Evolutionary conservation across 2,888 invertebrate species (phyloP).

Genomic region (Idaea biselata): DNA sequence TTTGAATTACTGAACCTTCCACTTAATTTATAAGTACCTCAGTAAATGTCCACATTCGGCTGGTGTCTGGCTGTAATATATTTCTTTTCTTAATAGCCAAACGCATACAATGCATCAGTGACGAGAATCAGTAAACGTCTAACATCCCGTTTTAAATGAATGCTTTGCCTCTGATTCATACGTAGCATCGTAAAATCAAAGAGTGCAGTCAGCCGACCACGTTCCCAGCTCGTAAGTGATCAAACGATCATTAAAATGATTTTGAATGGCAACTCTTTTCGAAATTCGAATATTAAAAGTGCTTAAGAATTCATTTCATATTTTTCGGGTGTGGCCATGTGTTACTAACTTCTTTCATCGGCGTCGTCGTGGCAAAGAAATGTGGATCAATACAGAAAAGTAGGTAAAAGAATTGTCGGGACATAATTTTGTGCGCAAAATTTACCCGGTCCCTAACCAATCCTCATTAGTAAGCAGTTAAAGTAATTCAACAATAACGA

Average conservation of each 20-base stretch:
- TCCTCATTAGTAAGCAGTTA: slow-evolving; percentile 4
- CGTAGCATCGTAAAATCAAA: slow-evolving; percentile 57
- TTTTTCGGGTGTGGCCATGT: neutral
- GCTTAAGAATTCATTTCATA: neutral
- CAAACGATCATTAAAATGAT: slow-evolving; percentile 30
- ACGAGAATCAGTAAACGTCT: slow-evolving; percentile 42
- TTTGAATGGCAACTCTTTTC: slow-evolving; percentile 18
- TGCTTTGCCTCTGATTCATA: slow-evolving; percentile 62
- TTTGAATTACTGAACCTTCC: slow-evolving; percentile 9
- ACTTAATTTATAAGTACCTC: slow-evolving; percentile 26
- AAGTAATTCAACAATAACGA: slow-evolving; percentile 22
- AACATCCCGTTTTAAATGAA: slow-evolving; percentile 54
- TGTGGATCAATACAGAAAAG: neutral
- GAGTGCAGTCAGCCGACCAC: slow-evolving; percentile 50
- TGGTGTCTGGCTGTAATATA: neutral
- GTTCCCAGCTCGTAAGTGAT: slow-evolving; percentile 39
- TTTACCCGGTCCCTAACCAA: slow-evolving; percentile 7
- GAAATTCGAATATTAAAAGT: neutral
- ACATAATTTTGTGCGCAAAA: neutral
- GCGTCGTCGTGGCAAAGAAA: neutral
- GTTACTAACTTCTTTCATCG: neutral
- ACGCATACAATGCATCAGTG: slow-evolving; percentile 42
- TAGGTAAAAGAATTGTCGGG: neutral
- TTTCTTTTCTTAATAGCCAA: slow-evolving; percentile 24
- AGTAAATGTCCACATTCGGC: neutral